phyloP scores from a whole-genome alignment of 92 coral and sea anemone species.

The Bergia sp. region DNA sequence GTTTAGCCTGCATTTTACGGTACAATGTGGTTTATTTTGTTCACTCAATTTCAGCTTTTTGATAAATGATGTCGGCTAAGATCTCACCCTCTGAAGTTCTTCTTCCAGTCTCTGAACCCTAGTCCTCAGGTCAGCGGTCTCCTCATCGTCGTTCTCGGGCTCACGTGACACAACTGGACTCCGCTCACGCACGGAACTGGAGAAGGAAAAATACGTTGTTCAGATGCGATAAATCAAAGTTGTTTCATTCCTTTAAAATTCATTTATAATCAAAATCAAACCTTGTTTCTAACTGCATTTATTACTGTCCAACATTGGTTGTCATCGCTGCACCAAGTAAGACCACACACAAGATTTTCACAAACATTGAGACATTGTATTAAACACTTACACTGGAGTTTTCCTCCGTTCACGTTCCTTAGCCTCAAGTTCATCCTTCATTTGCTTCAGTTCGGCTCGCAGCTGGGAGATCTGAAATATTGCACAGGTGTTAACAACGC shows the following conservation, averaged over 20 bases:
- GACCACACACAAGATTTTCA: too few species aligned
- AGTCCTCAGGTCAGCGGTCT: slow-evolving; percentile 66
- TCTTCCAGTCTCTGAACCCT: slow-evolving; percentile 82
- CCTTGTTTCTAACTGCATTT: too few species aligned
- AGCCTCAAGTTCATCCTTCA: slow-evolving; percentile 74
- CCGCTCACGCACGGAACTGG: slow-evolving; percentile 33
- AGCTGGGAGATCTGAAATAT: slow-evolving; percentile 65
- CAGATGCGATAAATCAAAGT: background rate
- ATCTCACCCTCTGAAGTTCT: slow-evolving; percentile 75
- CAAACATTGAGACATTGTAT: too few species aligned
- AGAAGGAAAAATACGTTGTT: background rate
- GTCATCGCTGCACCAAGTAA: too few species aligned
- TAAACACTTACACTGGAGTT: slow-evolving; percentile 67
- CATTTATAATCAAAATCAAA: too few species aligned
- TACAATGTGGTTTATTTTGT: too few species aligned
- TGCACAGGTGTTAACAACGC: background rate
- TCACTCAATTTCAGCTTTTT: too few species aligned
- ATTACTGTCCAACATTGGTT: too few species aligned
- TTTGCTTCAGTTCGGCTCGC: slow-evolving; percentile 66
- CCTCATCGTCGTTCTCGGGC: slow-evolving; percentile 62
- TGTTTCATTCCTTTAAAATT: too few species aligned
- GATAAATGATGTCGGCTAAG: background rate
- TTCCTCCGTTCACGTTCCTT: slow-evolving; percentile 58
- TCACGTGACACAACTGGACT: slow-evolving; percentile 36
- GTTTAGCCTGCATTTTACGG: too few species aligned